phyloP scores from a whole-genome alignment of 2,113 vertebrate species.

The Sciurus niger region DNA sequence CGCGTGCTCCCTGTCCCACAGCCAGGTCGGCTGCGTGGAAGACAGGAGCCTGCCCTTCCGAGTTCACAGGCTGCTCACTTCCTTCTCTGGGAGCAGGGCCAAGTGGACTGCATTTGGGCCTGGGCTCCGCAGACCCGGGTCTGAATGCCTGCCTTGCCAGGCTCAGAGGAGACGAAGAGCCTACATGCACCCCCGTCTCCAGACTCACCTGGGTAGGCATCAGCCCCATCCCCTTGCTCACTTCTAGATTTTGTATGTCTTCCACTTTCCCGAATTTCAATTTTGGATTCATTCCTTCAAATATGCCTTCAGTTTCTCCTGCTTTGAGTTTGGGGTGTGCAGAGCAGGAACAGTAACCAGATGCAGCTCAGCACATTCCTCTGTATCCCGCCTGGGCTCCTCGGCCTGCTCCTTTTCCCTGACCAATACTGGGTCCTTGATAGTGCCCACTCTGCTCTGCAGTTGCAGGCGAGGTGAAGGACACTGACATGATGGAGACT shows the following conservation, averaged over 20 bases:
- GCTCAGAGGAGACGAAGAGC: accelerated
- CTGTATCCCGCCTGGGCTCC: background rate
- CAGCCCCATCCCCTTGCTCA: no score
- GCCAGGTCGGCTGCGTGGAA: background rate
- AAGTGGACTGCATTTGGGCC: background rate
- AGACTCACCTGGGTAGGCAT: background rate
- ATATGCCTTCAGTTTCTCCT: background rate
- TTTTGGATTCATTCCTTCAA: background rate
- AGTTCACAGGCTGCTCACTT: background rate
- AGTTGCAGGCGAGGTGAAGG: no score
- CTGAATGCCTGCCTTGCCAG: background rate
- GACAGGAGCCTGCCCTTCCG: background rate
- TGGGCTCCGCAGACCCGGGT: background rate
- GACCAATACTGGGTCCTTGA: background rate
- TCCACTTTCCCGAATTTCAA: background rate
- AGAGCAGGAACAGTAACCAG: background rate
- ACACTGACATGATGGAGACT: background rate
- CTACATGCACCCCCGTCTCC: background rate
- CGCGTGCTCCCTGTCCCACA: accelerated
- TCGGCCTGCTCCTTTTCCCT: background rate
- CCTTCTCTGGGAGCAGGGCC: background rate
- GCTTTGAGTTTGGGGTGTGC: background rate
- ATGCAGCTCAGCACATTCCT: background rate
- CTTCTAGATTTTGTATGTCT: background rate
- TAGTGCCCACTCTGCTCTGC: background rate